Conservation (phyloP, 1,140 invertebrate genomes). For the Penaeus indicus region DNA sequence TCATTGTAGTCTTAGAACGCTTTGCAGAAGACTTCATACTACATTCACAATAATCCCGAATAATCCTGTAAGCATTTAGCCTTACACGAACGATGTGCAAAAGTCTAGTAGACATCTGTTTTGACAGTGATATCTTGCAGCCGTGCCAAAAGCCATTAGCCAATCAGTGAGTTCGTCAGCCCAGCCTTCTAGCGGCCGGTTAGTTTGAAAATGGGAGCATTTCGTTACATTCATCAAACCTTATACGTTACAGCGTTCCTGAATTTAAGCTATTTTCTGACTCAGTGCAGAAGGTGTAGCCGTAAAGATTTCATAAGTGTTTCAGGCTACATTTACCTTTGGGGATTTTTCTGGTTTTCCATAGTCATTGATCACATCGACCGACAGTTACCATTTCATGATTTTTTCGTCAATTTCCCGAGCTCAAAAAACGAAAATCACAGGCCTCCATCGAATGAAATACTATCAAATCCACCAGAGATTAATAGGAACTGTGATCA, state of each 20-base stretch:
- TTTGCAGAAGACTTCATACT: no score
- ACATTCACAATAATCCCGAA: no score
- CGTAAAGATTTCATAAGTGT: slow-evolving; percentile 63
- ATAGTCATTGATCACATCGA: slow-evolving; percentile 37
- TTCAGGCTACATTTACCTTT: slow-evolving; percentile 57
- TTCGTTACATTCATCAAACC: slow-evolving; percentile 64
- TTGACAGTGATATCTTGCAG: slow-evolving; percentile 12
- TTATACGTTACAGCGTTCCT: slow-evolving; percentile 64
- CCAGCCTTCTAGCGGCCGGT: slow-evolving; percentile 59
- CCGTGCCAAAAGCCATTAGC: slow-evolving; percentile 49
- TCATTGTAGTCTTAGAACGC: no score
- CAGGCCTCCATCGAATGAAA: background rate
- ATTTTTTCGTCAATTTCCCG: slow-evolving; percentile 35
- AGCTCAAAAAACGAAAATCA: background rate
- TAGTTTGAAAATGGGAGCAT: slow-evolving; percentile 64
- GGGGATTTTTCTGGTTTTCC: slow-evolving; percentile 42
- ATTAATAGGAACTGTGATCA: slow-evolving; percentile 26
- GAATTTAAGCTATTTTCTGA: slow-evolving; percentile 64
- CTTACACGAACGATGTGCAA: background rate
- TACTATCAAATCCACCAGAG: background rate
- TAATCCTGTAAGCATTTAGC: background rate
- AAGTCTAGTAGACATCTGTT: no score
- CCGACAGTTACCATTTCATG: slow-evolving; percentile 33
- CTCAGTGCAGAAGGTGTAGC: slow-evolving; percentile 61
- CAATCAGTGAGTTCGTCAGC: slow-evolving; percentile 55